Conservation (phyloP, 2,113 vertebrate species). For the Cariama cristata region DNA sequence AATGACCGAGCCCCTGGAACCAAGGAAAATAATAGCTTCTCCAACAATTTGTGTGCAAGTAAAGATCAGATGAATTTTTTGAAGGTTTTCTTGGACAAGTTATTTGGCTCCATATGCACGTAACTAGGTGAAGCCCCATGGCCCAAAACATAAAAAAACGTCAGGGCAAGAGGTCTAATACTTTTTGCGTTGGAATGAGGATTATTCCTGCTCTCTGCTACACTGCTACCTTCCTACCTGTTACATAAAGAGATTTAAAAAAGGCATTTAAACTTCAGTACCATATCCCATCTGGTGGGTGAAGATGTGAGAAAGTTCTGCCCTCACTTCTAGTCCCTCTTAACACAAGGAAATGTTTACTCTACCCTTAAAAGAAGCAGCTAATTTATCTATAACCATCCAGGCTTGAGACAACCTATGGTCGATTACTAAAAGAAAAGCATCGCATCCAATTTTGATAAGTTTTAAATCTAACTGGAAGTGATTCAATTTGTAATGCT, state of each 20-base stretch:
- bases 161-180: neutral
- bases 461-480: neutral
- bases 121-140: neutral
- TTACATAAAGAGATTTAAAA: neutral
- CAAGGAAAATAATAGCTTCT: neutral
- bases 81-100: neutral
- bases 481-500: neutral
- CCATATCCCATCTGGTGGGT: neutral
- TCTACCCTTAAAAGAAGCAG: neutral
- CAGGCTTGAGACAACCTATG: neutral
- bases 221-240: neutral
- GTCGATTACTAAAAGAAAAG: neutral
- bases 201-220: neutral
- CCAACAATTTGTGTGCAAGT: neutral
- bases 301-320: neutral
- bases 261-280: neutral
- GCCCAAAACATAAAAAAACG: neutral
- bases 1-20: neutral
- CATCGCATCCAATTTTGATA: neutral
- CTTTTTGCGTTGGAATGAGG: neutral
- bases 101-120: neutral
- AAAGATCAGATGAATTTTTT: neutral
- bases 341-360: neutral
- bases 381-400: neutral
- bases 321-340: neutral